A percentile compares a stretch with the other conserved stretches of the same genome.
Conservation (phyloP, 2,888 invertebrate genomes). For the Caenorhabditis imperialis region DNA sequence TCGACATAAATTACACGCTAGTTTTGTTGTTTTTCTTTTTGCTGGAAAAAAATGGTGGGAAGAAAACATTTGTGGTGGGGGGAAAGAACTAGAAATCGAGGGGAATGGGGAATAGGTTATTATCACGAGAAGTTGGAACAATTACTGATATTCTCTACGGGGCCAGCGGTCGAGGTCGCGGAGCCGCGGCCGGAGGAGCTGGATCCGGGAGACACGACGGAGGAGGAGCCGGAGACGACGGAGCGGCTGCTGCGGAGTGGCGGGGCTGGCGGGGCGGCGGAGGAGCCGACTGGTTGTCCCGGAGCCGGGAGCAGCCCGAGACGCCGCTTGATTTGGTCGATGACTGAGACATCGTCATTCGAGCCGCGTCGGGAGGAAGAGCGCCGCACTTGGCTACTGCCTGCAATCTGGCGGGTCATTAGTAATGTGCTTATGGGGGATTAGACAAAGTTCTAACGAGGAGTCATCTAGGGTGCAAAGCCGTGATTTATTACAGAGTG, state of each 20-base stretch:
- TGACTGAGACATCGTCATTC: slow-evolving; percentile 41
- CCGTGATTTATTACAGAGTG: too few relatives aligned
- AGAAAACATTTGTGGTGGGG: neutral
- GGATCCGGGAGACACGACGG: neutral
- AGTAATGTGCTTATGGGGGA: too few relatives aligned
- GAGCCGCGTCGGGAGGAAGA: slow-evolving; percentile 3
- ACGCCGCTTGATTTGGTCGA: slow-evolving; percentile 46
- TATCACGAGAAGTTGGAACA: too few relatives aligned
- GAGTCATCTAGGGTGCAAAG: too few relatives aligned
- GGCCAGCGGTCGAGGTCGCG: slow-evolving; percentile 7
- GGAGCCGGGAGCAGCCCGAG: slow-evolving; percentile 39
- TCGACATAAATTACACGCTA: slow-evolving; percentile 54
- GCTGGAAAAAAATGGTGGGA: slow-evolving; percentile 13
- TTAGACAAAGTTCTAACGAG: too few relatives aligned
- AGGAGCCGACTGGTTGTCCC: slow-evolving; percentile 55
- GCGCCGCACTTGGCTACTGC: neutral
- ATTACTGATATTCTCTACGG: slow-evolving; percentile 15
- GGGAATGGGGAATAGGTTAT: neutral
- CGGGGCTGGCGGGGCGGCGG: slow-evolving; percentile 31
- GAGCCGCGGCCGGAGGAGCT: slow-evolving; percentile 18
- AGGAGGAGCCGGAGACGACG: slow-evolving; percentile 11
- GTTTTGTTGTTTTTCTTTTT: slow-evolving; percentile 25
- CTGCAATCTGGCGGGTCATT: slow-evolving; percentile 30
- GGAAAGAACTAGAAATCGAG: neutral
- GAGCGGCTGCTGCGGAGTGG: slow-evolving; percentile 2